A percentile compares a stretch with the other conserved stretches of the same genome.
Evolutionary conservation across 2,113 vertebrate species (phyloP).

Genomic region (Butorides virescens): DNA sequence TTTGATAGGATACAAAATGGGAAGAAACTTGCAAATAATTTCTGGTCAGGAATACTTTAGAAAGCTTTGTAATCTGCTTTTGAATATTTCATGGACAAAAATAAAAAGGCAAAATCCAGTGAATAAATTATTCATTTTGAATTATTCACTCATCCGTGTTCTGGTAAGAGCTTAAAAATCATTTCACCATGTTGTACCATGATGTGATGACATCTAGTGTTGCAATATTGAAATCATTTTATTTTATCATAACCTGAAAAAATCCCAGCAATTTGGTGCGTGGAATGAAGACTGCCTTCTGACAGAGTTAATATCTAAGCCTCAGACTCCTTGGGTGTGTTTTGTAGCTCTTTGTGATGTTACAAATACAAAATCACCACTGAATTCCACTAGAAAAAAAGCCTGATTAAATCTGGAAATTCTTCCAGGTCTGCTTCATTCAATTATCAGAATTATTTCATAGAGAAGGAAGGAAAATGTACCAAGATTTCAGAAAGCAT

Average conservation of each 20-base stretch:
- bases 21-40: background rate
- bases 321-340: background rate
- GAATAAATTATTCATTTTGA: conserved; percentile 6
- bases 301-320: background rate
- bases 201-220: conserved; percentile 69
- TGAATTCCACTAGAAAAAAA: background rate
- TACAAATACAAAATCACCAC: background rate
- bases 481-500: background rate
- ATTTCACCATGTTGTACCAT: conserved; percentile 37
- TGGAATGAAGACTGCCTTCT: background rate
- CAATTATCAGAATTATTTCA: background rate
- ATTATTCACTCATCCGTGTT: background rate
- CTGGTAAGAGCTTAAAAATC: background rate
- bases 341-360: background rate
- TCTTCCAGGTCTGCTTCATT: background rate
- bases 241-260: background rate
- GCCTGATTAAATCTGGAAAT: background rate
- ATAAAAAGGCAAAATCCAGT: background rate
- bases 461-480: background rate
- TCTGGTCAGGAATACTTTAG: background rate
- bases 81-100: background rate
- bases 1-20: background rate
- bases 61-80: background rate
- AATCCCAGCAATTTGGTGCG: background rate
- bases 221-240: conserved; percentile 40